Percentiles rank a stretch among this genome's conserved stretches.
phyloP scores from a whole-genome alignment of 2,797 vertebrate species.

The Sternotherus odoratus region DNA sequence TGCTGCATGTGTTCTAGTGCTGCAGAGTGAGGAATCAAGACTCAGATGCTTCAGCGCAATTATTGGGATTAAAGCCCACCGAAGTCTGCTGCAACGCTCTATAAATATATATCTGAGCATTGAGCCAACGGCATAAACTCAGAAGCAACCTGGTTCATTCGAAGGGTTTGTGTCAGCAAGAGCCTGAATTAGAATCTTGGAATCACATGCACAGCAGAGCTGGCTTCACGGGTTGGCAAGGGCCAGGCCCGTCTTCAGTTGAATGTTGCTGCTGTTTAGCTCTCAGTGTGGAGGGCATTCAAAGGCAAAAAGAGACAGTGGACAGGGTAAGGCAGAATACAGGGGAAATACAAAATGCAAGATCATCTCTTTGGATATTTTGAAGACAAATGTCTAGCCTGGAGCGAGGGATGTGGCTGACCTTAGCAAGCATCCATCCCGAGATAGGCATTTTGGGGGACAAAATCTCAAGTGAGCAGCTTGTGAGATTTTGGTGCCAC shows the following conservation, averaged over 20 bases:
- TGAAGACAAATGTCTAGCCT: slow-evolving; percentile 46
- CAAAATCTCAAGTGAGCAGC: slow-evolving; percentile 11
- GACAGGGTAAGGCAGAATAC: background rate
- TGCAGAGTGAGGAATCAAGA: slow-evolving; percentile 41
- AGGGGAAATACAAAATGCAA: background rate
- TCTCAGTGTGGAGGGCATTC: background rate
- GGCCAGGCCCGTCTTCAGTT: slow-evolving; percentile 21
- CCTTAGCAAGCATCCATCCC: slow-evolving; percentile 40
- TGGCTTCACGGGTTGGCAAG: slow-evolving; percentile 14
- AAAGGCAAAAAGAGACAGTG: background rate
- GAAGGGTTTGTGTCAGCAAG: slow-evolving; percentile 53
- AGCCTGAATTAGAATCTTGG: background rate
- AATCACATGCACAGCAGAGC: background rate
- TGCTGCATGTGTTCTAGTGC: slow-evolving; percentile 24
- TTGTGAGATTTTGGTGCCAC: background rate
- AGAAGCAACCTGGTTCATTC: slow-evolving; percentile 63
- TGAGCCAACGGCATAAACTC: slow-evolving; percentile 68
- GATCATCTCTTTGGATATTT: background rate
- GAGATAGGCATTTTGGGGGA: background rate
- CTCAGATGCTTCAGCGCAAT: slow-evolving; percentile 4
- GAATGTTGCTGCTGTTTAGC: background rate
- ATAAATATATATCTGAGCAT: slow-evolving; percentile 60
- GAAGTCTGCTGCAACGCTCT: slow-evolving; percentile 63
- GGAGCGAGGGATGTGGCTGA: slow-evolving; percentile 15
- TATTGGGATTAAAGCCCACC: slow-evolving; percentile 55